Evolutionary conservation across 2,113 vertebrate species (phyloP).

Genomic region (Vidua macroura): DNA sequence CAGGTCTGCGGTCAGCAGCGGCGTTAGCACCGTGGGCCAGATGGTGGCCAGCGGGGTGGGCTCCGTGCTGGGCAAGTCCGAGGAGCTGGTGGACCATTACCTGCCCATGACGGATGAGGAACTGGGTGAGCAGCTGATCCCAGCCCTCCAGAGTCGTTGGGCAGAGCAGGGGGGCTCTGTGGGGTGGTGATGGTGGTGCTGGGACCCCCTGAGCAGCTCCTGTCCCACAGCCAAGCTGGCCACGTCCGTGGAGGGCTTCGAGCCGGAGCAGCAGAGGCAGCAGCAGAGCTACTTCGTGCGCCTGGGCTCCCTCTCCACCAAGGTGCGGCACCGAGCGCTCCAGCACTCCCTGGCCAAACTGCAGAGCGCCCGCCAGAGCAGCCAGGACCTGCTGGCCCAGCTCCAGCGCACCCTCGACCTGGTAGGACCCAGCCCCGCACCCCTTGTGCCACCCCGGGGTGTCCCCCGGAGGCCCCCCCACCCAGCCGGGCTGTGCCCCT

Average conservation of each 20-base stretch:
- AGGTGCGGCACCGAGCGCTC: constrained; percentile 83
- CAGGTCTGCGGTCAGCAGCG: constrained; percentile 74
- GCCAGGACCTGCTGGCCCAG: constrained; percentile 76
- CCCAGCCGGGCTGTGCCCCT: neutral
- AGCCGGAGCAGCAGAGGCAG: constrained; percentile 61
- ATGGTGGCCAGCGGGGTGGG: constrained; percentile 85
- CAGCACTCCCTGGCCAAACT: constrained; percentile 86
- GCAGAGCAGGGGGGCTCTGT: neutral
- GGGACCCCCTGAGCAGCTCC: neutral
- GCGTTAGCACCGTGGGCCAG: constrained; percentile 75
- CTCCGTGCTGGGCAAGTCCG: constrained; percentile 78
- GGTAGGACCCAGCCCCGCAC: constrained; percentile 41
- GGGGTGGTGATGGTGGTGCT: fast-evolving
- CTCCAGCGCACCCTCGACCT: constrained; percentile 86
- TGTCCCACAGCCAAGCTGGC: constrained; percentile 63
- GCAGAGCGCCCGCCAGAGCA: constrained; percentile 70
- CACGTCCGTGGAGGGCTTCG: constrained; percentile 57
- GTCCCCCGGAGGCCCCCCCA: fast-evolving
- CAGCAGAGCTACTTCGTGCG: constrained; percentile 88
- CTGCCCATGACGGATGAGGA: constrained; percentile 89
- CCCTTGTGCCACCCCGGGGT: fast-evolving
- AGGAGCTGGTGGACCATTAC: constrained; percentile 88
- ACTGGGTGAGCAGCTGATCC: constrained; percentile 77
- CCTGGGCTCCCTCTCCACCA: constrained; percentile 87
- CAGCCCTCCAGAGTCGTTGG: neutral